Evolutionary conservation across 1,140 invertebrate genomes (phyloP), one percentile per base, ranked within the genome.

Genomic region (Platorchestia sp.): DNA sequence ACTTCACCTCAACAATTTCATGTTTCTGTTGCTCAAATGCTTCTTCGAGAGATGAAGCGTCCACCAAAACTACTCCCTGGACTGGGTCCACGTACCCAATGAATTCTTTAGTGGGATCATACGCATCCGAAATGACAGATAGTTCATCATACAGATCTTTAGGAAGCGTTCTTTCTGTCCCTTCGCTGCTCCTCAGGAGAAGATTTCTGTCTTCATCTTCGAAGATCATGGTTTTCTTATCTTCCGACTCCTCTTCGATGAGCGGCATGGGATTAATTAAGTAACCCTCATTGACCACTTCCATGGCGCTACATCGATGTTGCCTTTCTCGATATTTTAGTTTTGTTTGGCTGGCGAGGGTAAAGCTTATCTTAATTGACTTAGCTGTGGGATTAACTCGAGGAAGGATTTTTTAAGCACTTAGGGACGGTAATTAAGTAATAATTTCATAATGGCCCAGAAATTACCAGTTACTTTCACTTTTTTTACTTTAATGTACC

Each of bases 141-240:
- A 93, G 91, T n/a, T 93, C 47, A 93, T 93, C 91, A 40, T 93
- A 93, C 43, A 93, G 40, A 14, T 93, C 91, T 93, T 93, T 93
- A 40, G 91, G 91, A 14, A 93, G 91, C 43, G 19, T 40, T 93
- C 91, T 93, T 41, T 93, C 45, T 44, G 45, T 47, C 40, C 91
- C 91, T 93, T 44, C 36, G 40, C 22, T 44, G 91, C 91, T 93
- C n/a, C 44, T 45, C 91, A 93, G 10, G 44, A 93, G 44, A 0
- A 93, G 44, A 19, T 93, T 44, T 40, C 40, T 44, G 44, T 45
- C 91, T n/a, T 93, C 91, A 7, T 93, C 87, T 75, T 75, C 59
- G 59, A 75, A 75, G 7, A 75, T 75, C 59, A 75, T 22, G 27
- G 27, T 27, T 22, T 75, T 27, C 36, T 75, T 27, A 75, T 36